Conservation (phyloP, 1,140 invertebrate species). For the Galleria mellonella region DNA sequence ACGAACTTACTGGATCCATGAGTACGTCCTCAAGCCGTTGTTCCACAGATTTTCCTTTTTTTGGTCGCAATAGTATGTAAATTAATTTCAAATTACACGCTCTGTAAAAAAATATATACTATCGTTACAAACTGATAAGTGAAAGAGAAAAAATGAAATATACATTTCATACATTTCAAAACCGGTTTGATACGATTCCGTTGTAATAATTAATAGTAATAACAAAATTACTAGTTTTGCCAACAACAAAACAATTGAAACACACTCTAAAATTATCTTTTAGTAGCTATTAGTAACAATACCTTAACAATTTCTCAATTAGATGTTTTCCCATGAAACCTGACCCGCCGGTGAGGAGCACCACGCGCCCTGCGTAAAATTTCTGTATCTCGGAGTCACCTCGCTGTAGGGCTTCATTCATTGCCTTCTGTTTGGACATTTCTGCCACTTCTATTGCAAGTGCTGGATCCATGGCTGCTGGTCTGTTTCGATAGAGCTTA, state of each 20-base stretch:
- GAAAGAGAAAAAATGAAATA: too few species aligned
- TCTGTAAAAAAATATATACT: slow-evolving; percentile 6
- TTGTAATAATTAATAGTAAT: too few species aligned
- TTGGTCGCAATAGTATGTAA: slow-evolving; percentile 11
- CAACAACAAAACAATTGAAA: too few species aligned
- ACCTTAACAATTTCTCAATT: slow-evolving; percentile 85
- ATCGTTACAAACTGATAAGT: too few species aligned
- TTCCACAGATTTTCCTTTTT: slow-evolving; percentile 2
- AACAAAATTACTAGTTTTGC: too few species aligned
- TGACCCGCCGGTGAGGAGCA: slow-evolving; percentile 78
- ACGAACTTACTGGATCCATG: slow-evolving; percentile 10
- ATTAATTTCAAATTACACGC: slow-evolving; percentile 9
- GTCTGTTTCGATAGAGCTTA: too few species aligned
- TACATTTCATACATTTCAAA: too few species aligned
- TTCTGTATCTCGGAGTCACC: slow-evolving; percentile 28
- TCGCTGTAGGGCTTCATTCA: slow-evolving; percentile 7
- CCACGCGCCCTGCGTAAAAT: slow-evolving; percentile 54
- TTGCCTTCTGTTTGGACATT: background rate
- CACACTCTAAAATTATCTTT: too few species aligned
- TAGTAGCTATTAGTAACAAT: too few species aligned
- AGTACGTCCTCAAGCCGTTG: slow-evolving; percentile 9
- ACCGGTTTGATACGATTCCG: too few species aligned
- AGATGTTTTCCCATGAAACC: slow-evolving; percentile 90
- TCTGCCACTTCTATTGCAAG: too few species aligned
- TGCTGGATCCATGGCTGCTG: too few species aligned